These are phyloP conservation scores for Bergia puertoricense DNA, from an alignment of 92 coral and sea anemone species.

Conservation along the genomic window DNA sequence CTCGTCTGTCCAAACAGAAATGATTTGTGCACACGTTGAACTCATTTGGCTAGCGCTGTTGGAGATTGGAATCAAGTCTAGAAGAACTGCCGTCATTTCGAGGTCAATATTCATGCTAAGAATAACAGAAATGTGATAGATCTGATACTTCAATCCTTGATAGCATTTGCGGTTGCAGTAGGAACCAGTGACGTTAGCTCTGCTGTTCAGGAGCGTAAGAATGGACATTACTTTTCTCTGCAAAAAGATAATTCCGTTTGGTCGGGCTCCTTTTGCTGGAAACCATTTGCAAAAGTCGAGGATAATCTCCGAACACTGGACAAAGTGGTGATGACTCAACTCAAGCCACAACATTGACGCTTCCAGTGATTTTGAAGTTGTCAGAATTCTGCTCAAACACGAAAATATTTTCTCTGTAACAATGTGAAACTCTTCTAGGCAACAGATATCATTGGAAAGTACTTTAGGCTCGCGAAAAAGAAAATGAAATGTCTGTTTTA, in stretches of 20 bases:
- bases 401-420: background rate
- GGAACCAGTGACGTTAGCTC: background rate
- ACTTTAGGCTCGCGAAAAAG: background rate
- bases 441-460: background rate
- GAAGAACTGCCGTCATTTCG: background rate
- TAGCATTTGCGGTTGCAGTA: background rate
- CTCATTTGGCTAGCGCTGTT: constrained; percentile 9
- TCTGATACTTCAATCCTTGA: background rate
- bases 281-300: constrained; percentile 43
- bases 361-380: constrained; percentile 29
- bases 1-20: constrained; percentile 28
- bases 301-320: constrained; percentile 54
- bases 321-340: constrained; percentile 28
- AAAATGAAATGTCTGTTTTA: background rate
- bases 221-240: constrained; percentile 1
- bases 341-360: constrained; percentile 41
- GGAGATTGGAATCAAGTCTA: constrained; percentile 20
- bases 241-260: constrained; percentile 10
- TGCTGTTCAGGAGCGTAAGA: background rate
- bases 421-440: background rate
- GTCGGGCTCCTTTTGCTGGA: background rate
- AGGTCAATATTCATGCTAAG: constrained; percentile 26
- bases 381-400: constrained; percentile 23
- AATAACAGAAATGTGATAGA: constrained; percentile 15
- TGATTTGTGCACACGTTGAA: constrained; percentile 14